Base-by-base conservation (phyloP, 2,113 vertebrate genomes). In the Numida meleagris region DNA sequence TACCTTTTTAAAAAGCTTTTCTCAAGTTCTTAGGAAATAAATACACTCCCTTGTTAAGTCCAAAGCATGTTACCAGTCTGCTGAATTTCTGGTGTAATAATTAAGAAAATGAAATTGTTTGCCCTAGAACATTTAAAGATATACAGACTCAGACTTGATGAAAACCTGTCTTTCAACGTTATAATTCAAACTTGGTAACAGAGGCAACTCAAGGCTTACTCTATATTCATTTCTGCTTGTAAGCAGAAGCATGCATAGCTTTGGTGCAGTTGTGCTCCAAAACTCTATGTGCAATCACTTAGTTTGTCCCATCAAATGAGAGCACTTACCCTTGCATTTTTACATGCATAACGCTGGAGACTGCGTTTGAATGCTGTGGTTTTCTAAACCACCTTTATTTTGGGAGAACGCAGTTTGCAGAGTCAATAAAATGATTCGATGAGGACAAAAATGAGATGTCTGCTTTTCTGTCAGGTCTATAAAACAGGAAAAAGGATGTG, bases 241-340 rank as follows among this genome's bases (percentile, higher is more conserved):
- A 46, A 20, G 42, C 48, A 53, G 76, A 62, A 7, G 34, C 10
- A 3, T 66, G 65, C 27, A 2, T 50, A 66, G 43, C 25, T 70
- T 82, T 76, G 76, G 61, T 81, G 79, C 76, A 48, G 53, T 90
- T 73, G 70, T 87, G 83, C 81, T 92, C 70, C 83, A 79, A 89
- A 85, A 3, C 36, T 78, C 23, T 82, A 46, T 63, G 21, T 59
- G 67, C 81, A 85, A 36, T 85, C 20, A 2, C 55, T 88, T 45
- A 21, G 57, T 50, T 83, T 82, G 67, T 91, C 94, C 83, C 88
- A 50, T 75, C 55, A 77, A 88, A 95, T 57, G 34, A 88, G 83
- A 88, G n/a, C 79, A 89, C 87, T 91, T 93, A 80, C 67, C 71
- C 86, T 92, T 93, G 91, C 80, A 45, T 55, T 95, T 95, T 87